These are phyloP conservation scores for Heteromurus nitidus DNA, from an alignment of 2,888 invertebrate genomes.

Conservation along the genomic window DNA sequence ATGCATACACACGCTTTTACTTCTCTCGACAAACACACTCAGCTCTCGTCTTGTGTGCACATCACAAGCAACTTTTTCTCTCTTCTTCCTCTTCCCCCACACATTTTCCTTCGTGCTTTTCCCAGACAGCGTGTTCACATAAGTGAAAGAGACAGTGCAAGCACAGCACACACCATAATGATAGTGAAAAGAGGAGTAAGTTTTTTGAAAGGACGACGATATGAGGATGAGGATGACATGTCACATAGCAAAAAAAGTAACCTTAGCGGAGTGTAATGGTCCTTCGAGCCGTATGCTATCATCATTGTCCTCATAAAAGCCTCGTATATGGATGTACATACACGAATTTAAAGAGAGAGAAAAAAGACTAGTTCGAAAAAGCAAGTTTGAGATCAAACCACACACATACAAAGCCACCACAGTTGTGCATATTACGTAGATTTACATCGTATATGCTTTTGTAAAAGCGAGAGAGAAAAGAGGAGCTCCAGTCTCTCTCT, in stretches of 20 bases:
- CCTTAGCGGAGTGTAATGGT: constrained; percentile 13
- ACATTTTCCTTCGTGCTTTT: background rate
- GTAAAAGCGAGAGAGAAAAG: background rate
- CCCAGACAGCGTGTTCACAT: background rate
- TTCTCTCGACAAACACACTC: background rate
- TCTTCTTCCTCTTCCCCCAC: background rate
- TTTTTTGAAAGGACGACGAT: constrained; percentile 2
- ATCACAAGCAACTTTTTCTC: constrained; percentile 24
- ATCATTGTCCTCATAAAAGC: constrained; percentile 32
- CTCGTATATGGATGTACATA: constrained; percentile 8
- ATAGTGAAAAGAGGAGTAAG: constrained; percentile 21
- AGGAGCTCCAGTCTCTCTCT: background rate
- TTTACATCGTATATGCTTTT: background rate
- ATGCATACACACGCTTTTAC: constrained; percentile 2
- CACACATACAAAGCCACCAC: constrained; percentile 26
- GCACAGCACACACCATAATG: constrained; percentile 26
- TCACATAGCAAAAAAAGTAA: constrained; percentile 20
- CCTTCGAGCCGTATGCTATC: constrained; percentile 7
- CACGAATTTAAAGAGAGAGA: constrained; percentile 3
- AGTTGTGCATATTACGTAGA: background rate
- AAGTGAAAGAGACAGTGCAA: constrained; percentile 14
- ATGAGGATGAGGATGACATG: constrained; percentile 17
- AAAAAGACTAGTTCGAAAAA: constrained; percentile 11
- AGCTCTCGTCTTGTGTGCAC: constrained; percentile 16
- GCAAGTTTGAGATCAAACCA: constrained; percentile 44